phyloP scores from a whole-genome alignment of 23 tunicate genomes.

The Clavelina lepadiformis region DNA sequence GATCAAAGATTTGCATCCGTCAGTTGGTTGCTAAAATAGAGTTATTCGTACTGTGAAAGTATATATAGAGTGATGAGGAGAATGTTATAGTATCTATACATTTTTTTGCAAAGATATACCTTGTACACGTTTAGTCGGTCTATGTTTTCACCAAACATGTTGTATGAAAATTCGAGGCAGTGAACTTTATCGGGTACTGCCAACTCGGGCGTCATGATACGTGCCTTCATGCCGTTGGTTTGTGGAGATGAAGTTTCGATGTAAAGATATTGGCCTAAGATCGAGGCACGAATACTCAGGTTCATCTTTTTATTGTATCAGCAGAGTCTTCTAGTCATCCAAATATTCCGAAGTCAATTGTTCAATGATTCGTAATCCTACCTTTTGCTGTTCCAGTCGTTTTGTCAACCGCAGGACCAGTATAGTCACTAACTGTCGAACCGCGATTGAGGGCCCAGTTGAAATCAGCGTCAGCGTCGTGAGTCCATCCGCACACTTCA shows the following conservation, averaged over 20 bases:
- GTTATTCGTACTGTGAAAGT: no score
- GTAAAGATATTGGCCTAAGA: conserved; percentile 63
- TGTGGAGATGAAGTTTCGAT: conserved; percentile 83
- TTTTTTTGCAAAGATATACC: no score
- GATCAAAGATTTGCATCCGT: no score
- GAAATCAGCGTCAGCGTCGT: conserved; percentile 46
- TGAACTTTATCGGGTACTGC: conserved; percentile 25
- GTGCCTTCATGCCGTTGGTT: conserved; percentile 61
- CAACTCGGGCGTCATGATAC: conserved; percentile 38
- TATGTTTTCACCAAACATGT: conserved; percentile 71
- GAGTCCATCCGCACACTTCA: conserved; percentile 51
- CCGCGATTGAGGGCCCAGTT: conserved; percentile 35
- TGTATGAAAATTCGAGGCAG: conserved; percentile 69
- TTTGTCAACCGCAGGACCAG: conserved; percentile 78
- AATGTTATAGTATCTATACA: no score
- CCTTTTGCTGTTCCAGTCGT: conserved; percentile 55
- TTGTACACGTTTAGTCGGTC: conserved; percentile 36
- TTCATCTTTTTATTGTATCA: not conserved
- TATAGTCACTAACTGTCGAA: conserved; percentile 37
- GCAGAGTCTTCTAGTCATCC: not conserved
- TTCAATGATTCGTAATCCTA: not conserved
- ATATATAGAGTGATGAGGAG: no score
- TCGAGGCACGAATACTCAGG: not conserved
- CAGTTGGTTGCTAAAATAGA: no score
- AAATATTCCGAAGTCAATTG: not conserved